Conservation (phyloP, 2,113 vertebrate genomes). For the Lophotis ruficrista region DNA sequence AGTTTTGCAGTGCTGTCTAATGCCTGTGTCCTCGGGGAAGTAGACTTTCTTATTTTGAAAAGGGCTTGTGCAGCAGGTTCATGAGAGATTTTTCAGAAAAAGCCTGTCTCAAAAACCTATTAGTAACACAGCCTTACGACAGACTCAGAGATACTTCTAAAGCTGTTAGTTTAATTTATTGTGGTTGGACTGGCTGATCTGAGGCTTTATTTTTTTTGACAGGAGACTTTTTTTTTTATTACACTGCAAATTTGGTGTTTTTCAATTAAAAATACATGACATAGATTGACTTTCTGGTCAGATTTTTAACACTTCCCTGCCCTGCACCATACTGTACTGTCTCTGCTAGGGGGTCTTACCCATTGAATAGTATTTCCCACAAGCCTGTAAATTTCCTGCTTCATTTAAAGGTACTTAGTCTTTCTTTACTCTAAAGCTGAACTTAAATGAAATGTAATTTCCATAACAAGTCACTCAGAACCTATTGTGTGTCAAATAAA, state of each 20-base stretch:
- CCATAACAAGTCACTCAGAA: constrained; percentile 38
- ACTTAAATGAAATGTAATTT: not conserved
- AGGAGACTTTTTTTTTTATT: not conserved
- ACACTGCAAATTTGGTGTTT: not conserved
- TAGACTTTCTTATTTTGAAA: constrained; percentile 21
- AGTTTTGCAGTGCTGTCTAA: constrained; percentile 42
- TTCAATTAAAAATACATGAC: not conserved
- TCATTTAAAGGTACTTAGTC: constrained; percentile 6
- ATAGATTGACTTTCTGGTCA: not conserved
- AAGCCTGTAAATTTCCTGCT: not conserved
- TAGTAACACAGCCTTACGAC: not conserved
- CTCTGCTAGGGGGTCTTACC: not conserved
- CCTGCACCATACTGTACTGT: not conserved
- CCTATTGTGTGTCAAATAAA: constrained; percentile 26
- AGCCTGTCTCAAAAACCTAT: not conserved
- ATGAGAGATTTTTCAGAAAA: constrained; percentile 33
- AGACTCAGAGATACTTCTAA: constrained; percentile 15
- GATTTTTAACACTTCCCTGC: not conserved
- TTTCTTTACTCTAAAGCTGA: constrained; percentile 41
- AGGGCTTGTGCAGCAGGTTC: constrained; percentile 35
- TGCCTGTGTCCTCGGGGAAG: constrained; percentile 20
- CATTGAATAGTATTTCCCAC: constrained; percentile 1
- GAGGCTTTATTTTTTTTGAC: constrained; percentile 4
- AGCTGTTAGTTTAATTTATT: constrained; percentile 14
- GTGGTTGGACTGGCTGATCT: not conserved